phyloP scores from a whole-genome alignment of 2,888 invertebrate species.

The Odontothrips loti region DNA sequence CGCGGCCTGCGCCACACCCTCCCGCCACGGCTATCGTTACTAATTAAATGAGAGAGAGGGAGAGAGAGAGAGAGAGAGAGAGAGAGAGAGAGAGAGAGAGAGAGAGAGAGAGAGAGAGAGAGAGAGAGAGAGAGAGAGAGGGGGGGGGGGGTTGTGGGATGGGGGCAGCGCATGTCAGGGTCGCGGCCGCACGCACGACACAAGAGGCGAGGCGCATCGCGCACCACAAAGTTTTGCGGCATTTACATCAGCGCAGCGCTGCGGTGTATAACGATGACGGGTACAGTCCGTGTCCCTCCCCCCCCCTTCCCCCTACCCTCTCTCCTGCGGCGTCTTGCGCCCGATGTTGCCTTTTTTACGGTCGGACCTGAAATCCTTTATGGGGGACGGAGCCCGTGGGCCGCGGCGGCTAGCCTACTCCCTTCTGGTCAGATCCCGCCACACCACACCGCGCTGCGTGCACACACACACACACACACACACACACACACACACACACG shows the following conservation, averaged over 20 bases:
- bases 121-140: conserved; percentile 35
- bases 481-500: no score
- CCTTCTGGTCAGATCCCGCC: no score
- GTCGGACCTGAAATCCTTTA: conserved; percentile 11
- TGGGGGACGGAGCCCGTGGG: neutral
- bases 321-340: neutral
- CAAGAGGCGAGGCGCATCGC: neutral
- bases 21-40: no score
- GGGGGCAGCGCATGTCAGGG: no score
- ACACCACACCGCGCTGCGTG: no score
- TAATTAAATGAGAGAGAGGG: conserved; percentile 14
- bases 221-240: neutral
- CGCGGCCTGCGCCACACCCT: no score
- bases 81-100: conserved; percentile 35
- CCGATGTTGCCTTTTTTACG: neutral
- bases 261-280: neutral
- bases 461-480: no score
- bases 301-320: neutral
- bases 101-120: conserved; percentile 32
- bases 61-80: conserved; percentile 19
- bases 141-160: conserved; percentile 13
- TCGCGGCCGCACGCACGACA: no score
- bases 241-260: neutral
- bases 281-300: neutral
- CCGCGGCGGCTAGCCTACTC: no score